A percentile compares a stretch with the other conserved stretches of the same genome.
Conservation (phyloP, 2,888 invertebrate species). For the Lasioglossum zephyrum region DNA sequence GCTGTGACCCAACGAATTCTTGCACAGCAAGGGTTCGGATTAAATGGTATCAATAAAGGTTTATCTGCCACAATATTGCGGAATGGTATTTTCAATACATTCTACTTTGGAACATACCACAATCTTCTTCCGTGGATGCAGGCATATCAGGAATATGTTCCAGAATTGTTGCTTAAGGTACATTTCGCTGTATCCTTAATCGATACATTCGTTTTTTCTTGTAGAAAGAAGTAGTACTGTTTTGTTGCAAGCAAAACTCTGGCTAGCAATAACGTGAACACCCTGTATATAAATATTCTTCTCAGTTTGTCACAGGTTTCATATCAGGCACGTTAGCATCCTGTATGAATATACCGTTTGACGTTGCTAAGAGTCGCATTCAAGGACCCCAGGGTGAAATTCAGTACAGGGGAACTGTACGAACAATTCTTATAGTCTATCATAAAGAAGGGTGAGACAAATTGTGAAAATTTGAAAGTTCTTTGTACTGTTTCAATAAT, state of each 20-base stretch:
- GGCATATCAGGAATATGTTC: conserved; percentile 88
- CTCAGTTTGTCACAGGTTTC: conserved; percentile 90
- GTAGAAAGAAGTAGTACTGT: neutral
- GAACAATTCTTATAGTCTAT: conserved; percentile 90
- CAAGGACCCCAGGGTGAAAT: conserved; percentile 95
- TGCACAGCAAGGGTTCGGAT: conserved; percentile 90
- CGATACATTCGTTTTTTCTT: neutral
- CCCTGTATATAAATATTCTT: neutral
- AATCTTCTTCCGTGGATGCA: conserved; percentile 88
- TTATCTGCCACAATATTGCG: conserved; percentile 94
- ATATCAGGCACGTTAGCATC: conserved; percentile 94
- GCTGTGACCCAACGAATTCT: conserved; percentile 92
- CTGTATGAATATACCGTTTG: conserved; percentile 96
- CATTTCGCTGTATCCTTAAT: neutral
- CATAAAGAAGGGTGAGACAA: conserved; percentile 93
- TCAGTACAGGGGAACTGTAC: conserved; percentile 92
- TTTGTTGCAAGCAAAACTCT: neutral
- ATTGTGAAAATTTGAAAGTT: neutral
- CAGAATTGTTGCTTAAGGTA: conserved; percentile 90
- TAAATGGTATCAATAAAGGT: conserved; percentile 93
- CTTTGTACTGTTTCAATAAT: neutral
- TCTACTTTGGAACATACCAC: conserved; percentile 98
- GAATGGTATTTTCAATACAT: conserved; percentile 96
- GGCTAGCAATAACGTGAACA: neutral
- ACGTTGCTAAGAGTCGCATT: conserved; percentile 97